Percentiles rank a stretch among this genome's conserved stretches.
phyloP scores from a whole-genome alignment of 2,888 invertebrate genomes.

The Andrena praecox region DNA sequence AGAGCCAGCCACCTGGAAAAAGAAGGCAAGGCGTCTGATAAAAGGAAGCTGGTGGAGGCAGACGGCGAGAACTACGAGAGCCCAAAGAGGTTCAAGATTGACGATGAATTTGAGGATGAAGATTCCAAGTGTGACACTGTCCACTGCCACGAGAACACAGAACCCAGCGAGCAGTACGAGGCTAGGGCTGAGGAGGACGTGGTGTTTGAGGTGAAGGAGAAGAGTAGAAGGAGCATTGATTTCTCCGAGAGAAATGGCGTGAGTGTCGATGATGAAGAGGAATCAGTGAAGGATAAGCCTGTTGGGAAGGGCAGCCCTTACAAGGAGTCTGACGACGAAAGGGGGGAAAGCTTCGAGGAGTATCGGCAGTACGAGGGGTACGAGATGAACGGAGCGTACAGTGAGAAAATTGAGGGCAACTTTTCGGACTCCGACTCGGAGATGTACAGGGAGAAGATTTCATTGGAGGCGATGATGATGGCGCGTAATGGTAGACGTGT shows the following conservation, averaged over 20 bases:
- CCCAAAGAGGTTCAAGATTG: constrained; percentile 61
- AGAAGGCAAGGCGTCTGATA: constrained; percentile 59
- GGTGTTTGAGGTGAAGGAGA: constrained; percentile 63
- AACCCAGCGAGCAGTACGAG: constrained; percentile 46
- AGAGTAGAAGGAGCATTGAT: constrained; percentile 66
- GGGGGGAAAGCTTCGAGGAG: constrained; percentile 32
- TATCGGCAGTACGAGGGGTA: constrained; percentile 53
- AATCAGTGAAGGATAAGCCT: neutral
- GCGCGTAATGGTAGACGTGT: constrained; percentile 5
- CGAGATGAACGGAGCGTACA: constrained; percentile 36
- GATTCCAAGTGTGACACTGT: constrained; percentile 35
- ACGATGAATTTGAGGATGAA: constrained; percentile 36
- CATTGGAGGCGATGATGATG: constrained; percentile 10
- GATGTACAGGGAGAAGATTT: constrained; percentile 12
- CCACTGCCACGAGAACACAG: constrained; percentile 50
- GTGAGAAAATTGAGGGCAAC: constrained; percentile 56
- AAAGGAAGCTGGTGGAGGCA: constrained; percentile 68
- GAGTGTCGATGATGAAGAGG: neutral
- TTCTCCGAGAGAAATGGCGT: constrained; percentile 40
- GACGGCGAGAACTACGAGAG: constrained; percentile 47
- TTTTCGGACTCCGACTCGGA: constrained; percentile 71
- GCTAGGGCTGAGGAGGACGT: constrained; percentile 45
- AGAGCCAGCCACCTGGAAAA: constrained; percentile 58
- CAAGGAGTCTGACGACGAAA: constrained; percentile 17
- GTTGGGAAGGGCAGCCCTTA: neutral